These are phyloP conservation scores for Drosophila sordidapex DNA, from an alignment of 2,888 invertebrate genomes.

Conservation along the genomic window DNA sequence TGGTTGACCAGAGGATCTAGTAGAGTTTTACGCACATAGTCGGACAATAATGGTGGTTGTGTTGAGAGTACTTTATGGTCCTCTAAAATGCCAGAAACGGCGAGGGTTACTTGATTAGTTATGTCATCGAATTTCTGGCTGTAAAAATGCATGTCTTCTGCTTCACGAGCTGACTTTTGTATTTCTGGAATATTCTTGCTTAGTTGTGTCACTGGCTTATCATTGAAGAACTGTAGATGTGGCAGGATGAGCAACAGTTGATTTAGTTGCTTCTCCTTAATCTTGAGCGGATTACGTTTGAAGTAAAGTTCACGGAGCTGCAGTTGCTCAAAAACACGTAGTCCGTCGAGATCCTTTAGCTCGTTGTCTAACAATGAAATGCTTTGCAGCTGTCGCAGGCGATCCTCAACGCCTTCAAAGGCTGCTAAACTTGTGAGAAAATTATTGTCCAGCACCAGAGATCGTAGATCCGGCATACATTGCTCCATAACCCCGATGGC, in stretches of 20 bases:
- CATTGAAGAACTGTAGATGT: not conserved
- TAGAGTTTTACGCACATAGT: not conserved
- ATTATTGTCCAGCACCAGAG: not conserved
- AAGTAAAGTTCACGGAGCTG: not conserved
- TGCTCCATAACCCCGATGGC: not conserved
- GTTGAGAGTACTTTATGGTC: not conserved
- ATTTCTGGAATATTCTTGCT: not conserved
- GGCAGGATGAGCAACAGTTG: not conserved
- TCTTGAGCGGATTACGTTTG: not conserved
- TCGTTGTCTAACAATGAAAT: constrained; percentile 8
- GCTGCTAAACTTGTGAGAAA: not conserved
- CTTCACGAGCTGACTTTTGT: not conserved
- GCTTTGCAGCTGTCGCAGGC: not conserved
- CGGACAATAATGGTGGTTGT: not conserved
- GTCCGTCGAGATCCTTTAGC: not conserved
- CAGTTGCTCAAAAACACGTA: not conserved
- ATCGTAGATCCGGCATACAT: not conserved
- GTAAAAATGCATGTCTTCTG: not conserved
- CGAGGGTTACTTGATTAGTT: not conserved
- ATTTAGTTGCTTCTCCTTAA: not conserved
- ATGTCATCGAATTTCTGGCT: not conserved
- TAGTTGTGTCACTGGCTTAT: not conserved
- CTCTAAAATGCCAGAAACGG: not conserved
- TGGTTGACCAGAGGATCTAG: not conserved
- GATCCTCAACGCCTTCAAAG: constrained; percentile 4